Base-by-base conservation (phyloP, 2,797 vertebrate genomes). In the Sebastes baramenuke region DNA sequence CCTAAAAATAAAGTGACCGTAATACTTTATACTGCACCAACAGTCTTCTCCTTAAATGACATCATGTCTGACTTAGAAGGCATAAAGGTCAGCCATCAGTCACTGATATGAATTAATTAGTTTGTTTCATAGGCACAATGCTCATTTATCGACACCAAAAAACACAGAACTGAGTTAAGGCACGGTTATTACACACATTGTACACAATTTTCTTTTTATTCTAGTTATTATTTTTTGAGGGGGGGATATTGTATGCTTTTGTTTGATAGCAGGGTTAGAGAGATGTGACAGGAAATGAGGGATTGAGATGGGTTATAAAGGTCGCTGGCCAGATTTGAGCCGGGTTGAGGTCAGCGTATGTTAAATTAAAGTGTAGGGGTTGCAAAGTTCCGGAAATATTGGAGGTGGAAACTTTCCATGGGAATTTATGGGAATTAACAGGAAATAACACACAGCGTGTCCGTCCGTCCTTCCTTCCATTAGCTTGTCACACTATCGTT, bases 171-270 rank as follows among this genome's bases (percentile, higher is more conserved):
- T 14, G 55, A 67, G 24, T 5, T 11, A 67, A 9, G 34, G 10
- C 32, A 62, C 20, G 2, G 60, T 49, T 24, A 64, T 38, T 38
- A 38, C 0, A 38, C 36, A 38, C 36, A 34, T 62, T 61, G 20
- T 20, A 10, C 16, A 0, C 14, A 14, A 13, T 59, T 59, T 59
- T 10, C 0, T 30, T 18, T 32, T 20, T 20, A 32, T 61, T 0
- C 0, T 24, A 34, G 11, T 65, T 22, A 65, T 25, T 24, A 0
- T 46, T 30, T 27, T 29, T 4, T 0, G 14, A n/a, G 24, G 42
- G 36, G 38, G 38, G 36, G 4, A 0, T 0, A 46, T 67, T 49
- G 20, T 67, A 0, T n/a, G 27, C 7, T 12, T 22, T 8, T 30
- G 25, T n/a, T n/a, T 13, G 65, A 49, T 1, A 14, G 34, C n/a